A percentile compares a stretch with the other conserved stretches of the same genome.
Conservation (phyloP, 1,140 invertebrate species). For the Ruditapes philippinarum region DNA sequence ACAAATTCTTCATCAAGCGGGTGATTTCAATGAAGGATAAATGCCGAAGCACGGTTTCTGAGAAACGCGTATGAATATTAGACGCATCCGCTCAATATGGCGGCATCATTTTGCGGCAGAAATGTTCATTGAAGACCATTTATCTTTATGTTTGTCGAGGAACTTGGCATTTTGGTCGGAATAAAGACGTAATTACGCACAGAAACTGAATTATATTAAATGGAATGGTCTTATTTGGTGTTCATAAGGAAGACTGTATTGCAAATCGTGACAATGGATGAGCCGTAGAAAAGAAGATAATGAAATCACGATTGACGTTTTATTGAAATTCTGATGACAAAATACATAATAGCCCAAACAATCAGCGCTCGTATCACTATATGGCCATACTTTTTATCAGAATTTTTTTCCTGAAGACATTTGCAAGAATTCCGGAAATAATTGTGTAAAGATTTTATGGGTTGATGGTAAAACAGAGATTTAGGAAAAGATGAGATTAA, state of each 20-base stretch:
- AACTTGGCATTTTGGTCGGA: slow-evolving; percentile 35
- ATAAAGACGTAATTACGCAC: slow-evolving; percentile 63
- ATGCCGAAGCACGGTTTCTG: slow-evolving; percentile 51
- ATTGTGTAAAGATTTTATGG: too few species aligned
- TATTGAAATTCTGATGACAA: slow-evolving; percentile 46
- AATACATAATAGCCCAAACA: slow-evolving; percentile 12
- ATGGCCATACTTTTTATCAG: too few species aligned
- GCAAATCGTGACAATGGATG: slow-evolving; percentile 51
- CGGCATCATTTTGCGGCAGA: slow-evolving; percentile 44
- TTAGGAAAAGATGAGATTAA: too few species aligned
- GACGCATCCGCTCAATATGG: slow-evolving; percentile 51
- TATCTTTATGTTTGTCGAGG: slow-evolving; percentile 59
- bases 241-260: slow-evolving; percentile 53
- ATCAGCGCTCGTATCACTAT: not conserved
- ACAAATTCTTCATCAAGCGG: slow-evolving; percentile 34
- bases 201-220: slow-evolving; percentile 70
- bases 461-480: too few species aligned
- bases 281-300: not conserved
- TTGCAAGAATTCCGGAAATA: too few species aligned
- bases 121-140: slow-evolving; percentile 57
- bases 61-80: slow-evolving; percentile 33
- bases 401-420: too few species aligned
- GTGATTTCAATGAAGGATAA: slow-evolving; percentile 58
- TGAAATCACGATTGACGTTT: slow-evolving; percentile 49
- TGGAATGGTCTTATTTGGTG: slow-evolving; percentile 52